These are phyloP conservation scores for Cercopithecus mona DNA, from an alignment of 2,113 vertebrate genomes.

Conservation along the genomic window DNA sequence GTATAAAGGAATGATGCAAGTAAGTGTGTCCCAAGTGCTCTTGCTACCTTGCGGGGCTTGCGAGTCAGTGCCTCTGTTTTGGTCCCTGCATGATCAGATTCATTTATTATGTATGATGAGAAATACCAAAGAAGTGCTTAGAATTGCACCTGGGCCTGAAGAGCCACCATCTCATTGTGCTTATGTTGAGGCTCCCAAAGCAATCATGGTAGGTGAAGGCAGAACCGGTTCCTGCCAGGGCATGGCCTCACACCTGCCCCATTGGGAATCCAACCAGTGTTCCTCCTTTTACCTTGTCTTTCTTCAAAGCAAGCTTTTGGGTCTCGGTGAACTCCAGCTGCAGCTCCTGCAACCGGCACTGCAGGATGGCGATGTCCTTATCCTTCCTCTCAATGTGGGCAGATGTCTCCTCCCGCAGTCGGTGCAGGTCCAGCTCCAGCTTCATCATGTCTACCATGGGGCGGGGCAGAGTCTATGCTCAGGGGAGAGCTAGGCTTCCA, in stretches of 20 bases:
- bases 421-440: constrained; percentile 79
- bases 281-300: constrained; percentile 78
- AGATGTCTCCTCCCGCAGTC: constrained; percentile 73
- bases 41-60: not conserved
- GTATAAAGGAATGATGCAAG: not conserved
- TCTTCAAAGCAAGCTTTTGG: constrained; percentile 73
- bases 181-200: not conserved
- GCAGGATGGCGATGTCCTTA: constrained; percentile 68
- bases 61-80: not conserved
- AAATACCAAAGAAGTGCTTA: not conserved
- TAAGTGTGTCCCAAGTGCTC: not conserved
- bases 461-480: not conserved
- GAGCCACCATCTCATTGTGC: not conserved
- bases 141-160: not conserved
- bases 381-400: constrained; percentile 75
- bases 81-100: too few relatives aligned
- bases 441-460: constrained; percentile 73
- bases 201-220: not conserved
- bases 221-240: rapidly evolving
- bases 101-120: not conserved
- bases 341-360: constrained; percentile 75
- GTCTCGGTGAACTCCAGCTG: constrained; percentile 78
- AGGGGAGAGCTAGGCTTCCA: not conserved
- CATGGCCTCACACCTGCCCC: not conserved
- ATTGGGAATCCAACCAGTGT: not conserved